Conservation (phyloP, 2,113 vertebrate species). For the Rostratula benghalensis region DNA sequence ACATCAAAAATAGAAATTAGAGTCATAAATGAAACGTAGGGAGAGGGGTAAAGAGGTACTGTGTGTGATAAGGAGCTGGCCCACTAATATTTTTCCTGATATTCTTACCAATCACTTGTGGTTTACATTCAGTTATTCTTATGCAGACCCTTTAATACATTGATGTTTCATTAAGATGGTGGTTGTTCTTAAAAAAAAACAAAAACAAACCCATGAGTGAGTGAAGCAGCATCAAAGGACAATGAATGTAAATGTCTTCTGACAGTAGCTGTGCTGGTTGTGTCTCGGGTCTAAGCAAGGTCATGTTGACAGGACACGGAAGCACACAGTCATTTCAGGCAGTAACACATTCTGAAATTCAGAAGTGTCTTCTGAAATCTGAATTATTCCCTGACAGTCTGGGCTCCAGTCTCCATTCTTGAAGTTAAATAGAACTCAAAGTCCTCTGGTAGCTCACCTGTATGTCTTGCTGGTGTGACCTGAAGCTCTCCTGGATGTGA, state of each 20-base stretch:
- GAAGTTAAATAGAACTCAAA: background rate
- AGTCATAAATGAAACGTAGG: background rate
- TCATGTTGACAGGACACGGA: background rate
- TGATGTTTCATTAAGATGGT: background rate
- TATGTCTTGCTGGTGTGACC: background rate
- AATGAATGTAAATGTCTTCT: background rate
- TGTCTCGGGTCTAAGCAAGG: background rate
- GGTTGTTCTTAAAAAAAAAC: background rate
- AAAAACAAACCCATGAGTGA: background rate
- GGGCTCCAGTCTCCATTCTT: background rate
- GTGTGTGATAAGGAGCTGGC: background rate
- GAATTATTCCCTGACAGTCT: background rate
- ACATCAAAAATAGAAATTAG: slow-evolving; percentile 1
- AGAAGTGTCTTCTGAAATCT: background rate
- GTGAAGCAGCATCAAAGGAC: background rate
- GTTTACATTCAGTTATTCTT: background rate
- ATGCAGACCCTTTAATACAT: background rate
- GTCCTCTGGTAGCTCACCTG: background rate
- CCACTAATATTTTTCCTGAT: background rate
- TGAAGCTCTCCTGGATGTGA: background rate
- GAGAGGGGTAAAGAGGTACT: background rate
- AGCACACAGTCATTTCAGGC: background rate
- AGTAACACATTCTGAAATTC: background rate
- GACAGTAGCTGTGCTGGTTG: background rate
- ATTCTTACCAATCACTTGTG: background rate